phyloP scores from a whole-genome alignment of 2,888 invertebrate genomes.

The Actias luna region DNA sequence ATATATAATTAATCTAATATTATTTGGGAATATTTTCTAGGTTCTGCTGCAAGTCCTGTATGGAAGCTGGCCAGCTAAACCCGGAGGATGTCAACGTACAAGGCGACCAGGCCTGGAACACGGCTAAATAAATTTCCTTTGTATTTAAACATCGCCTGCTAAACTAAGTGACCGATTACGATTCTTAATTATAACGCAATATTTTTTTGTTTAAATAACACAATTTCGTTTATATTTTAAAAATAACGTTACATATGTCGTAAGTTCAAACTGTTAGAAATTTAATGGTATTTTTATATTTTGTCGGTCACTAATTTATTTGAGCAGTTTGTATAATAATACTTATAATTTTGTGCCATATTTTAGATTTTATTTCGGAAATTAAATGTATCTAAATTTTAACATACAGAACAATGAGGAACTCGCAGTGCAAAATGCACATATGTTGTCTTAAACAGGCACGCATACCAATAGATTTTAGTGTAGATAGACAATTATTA shows the following conservation, averaged over 20 bases:
- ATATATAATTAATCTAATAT: not conserved
- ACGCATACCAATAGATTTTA: conserved; percentile 54
- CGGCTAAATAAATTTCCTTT: conserved; percentile 36
- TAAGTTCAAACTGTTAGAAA: not conserved
- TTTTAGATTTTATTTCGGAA: conserved; percentile 12
- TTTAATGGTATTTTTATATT: not conserved
- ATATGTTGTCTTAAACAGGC: conserved; percentile 24
- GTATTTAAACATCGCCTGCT: not conserved
- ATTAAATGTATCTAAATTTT: not conserved
- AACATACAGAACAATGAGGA: not conserved
- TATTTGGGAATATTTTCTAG: conserved; percentile 43
- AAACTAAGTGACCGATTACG: conserved; percentile 2
- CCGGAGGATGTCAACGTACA: conserved; percentile 51
- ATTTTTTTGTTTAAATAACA: not conserved
- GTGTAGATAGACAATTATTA: conserved; percentile 51
- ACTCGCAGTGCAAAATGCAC: not conserved
- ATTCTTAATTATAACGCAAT: not conserved
- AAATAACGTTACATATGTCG: no score
- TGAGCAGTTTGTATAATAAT: conserved; percentile 15
- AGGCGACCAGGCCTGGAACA: conserved; percentile 47
- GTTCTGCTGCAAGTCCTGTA: conserved; percentile 97
- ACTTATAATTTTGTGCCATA: conserved; percentile 30
- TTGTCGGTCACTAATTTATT: not conserved
- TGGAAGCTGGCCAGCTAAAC: conserved; percentile 89
- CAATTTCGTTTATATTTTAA: no score